Evolutionary conservation across 1,140 invertebrate species (phyloP).

Genomic region (Drosophila auraria): DNA sequence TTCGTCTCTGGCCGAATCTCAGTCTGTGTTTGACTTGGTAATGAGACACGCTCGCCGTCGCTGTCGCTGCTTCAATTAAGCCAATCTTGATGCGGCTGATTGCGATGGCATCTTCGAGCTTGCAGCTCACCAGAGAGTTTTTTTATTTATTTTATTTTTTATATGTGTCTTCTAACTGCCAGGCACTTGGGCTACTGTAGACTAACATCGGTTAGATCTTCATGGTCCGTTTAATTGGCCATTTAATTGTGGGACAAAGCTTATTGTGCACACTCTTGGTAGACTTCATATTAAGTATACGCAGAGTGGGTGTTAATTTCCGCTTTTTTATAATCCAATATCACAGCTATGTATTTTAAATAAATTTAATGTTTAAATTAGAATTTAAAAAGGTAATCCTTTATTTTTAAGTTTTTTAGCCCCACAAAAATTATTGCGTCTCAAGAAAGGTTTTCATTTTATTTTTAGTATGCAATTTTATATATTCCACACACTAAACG

Average conservation of each 20-base stretch:
- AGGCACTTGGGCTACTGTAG: slow-evolving; percentile 39
- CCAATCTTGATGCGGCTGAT: slow-evolving; percentile 58
- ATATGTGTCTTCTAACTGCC: slow-evolving; percentile 51
- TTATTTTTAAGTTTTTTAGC: not conserved
- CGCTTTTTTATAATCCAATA: too few species aligned
- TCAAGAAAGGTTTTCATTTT: not conserved
- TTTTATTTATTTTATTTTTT: slow-evolving; percentile 14
- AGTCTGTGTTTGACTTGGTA: slow-evolving; percentile 70
- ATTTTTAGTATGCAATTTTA: not conserved
- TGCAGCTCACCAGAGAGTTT: slow-evolving; percentile 24
- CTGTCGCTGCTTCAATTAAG: slow-evolving; percentile 69
- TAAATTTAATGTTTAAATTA: not conserved
- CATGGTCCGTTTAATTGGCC: slow-evolving; percentile 18
- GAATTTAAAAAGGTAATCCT: not conserved
- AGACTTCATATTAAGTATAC: slow-evolving; percentile 61
- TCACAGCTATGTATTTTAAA: not conserved
- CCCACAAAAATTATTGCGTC: not conserved
- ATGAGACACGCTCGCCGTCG: slow-evolving; percentile 62
- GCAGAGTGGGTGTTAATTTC: slow-evolving; percentile 10
- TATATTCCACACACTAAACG: too few species aligned
- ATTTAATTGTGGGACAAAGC: slow-evolving; percentile 26
- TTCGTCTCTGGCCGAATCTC: slow-evolving; percentile 6
- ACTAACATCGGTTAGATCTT: slow-evolving; percentile 11
- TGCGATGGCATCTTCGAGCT: slow-evolving; percentile 40
- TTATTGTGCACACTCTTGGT: slow-evolving; percentile 58